phyloP scores from a whole-genome alignment of 2,888 invertebrate genomes.

The Agriotes lineatus region DNA sequence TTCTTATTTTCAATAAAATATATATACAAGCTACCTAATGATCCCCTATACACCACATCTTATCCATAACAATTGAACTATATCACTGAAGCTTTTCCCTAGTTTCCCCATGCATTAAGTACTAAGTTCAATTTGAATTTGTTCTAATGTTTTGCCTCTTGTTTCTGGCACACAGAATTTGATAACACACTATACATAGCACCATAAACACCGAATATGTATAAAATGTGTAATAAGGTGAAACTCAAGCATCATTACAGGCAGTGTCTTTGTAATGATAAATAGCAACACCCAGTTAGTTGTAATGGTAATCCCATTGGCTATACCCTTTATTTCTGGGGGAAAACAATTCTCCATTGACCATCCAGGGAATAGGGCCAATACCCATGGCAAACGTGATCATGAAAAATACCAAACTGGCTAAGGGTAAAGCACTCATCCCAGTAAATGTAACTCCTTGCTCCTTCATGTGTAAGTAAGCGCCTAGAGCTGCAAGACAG shows the following conservation, averaged over 20 bases:
- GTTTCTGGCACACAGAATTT: slow-evolving; percentile 46
- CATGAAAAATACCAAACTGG: slow-evolving; percentile 38
- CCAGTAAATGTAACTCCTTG: slow-evolving; percentile 8
- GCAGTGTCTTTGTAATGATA: slow-evolving; percentile 43
- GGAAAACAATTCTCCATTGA: slow-evolving; percentile 43
- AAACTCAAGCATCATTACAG: slow-evolving; percentile 36
- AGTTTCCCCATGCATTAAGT: no score
- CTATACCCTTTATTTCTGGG: slow-evolving; percentile 46
- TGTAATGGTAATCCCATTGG: slow-evolving; percentile 44
- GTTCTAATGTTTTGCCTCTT: slow-evolving; percentile 34
- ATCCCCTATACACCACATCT: no score
- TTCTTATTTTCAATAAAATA: no score
- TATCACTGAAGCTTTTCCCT: no score
- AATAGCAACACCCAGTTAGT: slow-evolving; percentile 44
- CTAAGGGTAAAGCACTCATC: slow-evolving; percentile 39
- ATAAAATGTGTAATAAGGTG: slow-evolving; percentile 45
- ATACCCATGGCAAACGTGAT: slow-evolving; percentile 44
- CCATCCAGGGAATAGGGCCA: slow-evolving; percentile 47
- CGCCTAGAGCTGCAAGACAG: slow-evolving; percentile 13
- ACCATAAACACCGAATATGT: slow-evolving; percentile 41
- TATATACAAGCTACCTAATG: no score
- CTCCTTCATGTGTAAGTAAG: slow-evolving; percentile 21
- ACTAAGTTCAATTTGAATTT: slow-evolving; percentile 35
- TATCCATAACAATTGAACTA: no score
- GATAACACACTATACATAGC: slow-evolving; percentile 32